Conservation (phyloP, 1,140 invertebrate genomes). For the Drosophila melanogaster region Release_6_plus_ISO1_MT NT_037436.4:1577501-1578000, state of each 20-base stretch:
- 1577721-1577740: constrained; percentile 3
- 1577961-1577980: constrained; percentile 28
- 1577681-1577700: constrained; percentile 52
- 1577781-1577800: constrained; percentile 37
- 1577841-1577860: constrained; percentile 76
- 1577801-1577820: constrained; percentile 66
- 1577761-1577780: constrained; percentile 74
- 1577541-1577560: constrained; percentile 56
- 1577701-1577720: constrained; percentile 19
- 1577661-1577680: constrained; percentile 32
- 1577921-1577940: constrained; percentile 25
- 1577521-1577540: constrained; percentile 60
- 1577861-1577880: constrained; percentile 42
- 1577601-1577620: not conserved
- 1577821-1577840: constrained; percentile 57
- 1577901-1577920: constrained; percentile 25
- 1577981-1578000: constrained; percentile 39
- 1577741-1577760: constrained; percentile 63
- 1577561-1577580: constrained; percentile 2
- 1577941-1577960: constrained; percentile 11
- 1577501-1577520: constrained; percentile 63
- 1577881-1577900: constrained; percentile 1
- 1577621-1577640: not conserved
- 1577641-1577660: constrained; percentile 6
- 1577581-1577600: not conserved